Evolutionary conservation across 2,888 invertebrate genomes (phyloP).

Genomic region (Vandiemenella viatica): DNA sequence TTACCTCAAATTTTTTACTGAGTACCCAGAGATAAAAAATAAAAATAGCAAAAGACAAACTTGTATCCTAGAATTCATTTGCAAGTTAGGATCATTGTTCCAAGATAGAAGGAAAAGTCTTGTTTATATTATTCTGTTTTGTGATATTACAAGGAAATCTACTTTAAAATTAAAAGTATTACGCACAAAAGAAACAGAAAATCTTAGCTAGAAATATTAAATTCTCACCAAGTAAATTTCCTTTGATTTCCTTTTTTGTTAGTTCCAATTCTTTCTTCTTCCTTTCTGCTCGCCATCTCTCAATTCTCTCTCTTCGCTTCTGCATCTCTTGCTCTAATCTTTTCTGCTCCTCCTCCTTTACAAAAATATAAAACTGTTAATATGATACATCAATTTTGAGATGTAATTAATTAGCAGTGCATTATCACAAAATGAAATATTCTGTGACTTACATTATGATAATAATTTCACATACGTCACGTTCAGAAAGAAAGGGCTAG

Average conservation of each 20-base stretch:
- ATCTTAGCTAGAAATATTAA: neutral
- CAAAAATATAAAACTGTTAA: conserved; percentile 7
- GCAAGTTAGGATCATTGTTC: no score
- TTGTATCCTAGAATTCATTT: no score
- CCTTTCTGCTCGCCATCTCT: conserved; percentile 87
- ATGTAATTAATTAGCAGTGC: neutral
- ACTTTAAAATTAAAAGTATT: neutral
- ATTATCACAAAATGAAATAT: no score
- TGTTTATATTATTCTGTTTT: no score
- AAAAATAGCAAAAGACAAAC: no score
- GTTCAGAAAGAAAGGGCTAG: no score
- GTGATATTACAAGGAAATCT: neutral
- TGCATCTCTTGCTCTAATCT: conserved; percentile 90
- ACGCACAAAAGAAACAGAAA: neutral
- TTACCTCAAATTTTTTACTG: no score
- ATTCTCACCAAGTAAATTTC: conserved; percentile 31
- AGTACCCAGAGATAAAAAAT: no score
- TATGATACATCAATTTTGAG: conserved; percentile 8
- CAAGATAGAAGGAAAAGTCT: neutral
- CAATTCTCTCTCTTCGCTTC: conserved; percentile 85
- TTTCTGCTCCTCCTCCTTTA: conserved; percentile 74
- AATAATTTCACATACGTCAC: no score
- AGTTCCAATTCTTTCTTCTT: conserved; percentile 74
- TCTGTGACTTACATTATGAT: no score
- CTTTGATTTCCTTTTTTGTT: conserved; percentile 61